These are phyloP conservation scores for Drosophila infuscata DNA, from an alignment of 2,888 invertebrate species.

Conservation along the genomic window DNA sequence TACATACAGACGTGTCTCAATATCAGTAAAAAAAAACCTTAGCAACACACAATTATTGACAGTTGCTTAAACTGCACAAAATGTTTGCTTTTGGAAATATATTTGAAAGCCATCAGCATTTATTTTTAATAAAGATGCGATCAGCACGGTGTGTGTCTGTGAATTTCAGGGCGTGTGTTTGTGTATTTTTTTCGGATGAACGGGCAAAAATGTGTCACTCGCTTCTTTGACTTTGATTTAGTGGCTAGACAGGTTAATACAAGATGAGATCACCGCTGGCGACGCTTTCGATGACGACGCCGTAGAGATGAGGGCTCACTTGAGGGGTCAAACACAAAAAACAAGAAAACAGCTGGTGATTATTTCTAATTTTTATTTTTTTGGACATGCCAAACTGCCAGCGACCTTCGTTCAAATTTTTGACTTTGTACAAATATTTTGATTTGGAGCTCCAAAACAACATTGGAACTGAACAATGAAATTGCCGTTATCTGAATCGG, in stretches of 20 bases:
- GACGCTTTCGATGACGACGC: slow-evolving; percentile 38
- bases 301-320: not conserved
- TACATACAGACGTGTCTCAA: slow-evolving; percentile 15
- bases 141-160: slow-evolving; percentile 51
- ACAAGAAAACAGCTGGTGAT: slow-evolving; percentile 31
- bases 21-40: slow-evolving; percentile 2
- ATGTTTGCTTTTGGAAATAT: slow-evolving; percentile 47
- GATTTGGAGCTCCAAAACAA: slow-evolving; percentile 35
- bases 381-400: slow-evolving; percentile 28
- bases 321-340: slow-evolving; percentile 20
- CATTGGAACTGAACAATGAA: slow-evolving; percentile 21
- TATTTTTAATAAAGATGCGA: slow-evolving; percentile 77
- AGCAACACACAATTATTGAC: not conserved
- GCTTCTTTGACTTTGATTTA: slow-evolving; percentile 78
- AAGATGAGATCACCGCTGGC: slow-evolving; percentile 71
- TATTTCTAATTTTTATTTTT: slow-evolving; percentile 4
- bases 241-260: slow-evolving; percentile 79
- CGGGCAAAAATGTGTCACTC: slow-evolving; percentile 72
- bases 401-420: slow-evolving; percentile 56
- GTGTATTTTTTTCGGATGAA: slow-evolving; percentile 42
- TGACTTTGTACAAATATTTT: slow-evolving; percentile 66
- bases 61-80: slow-evolving; percentile 42
- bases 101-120: slow-evolving; percentile 69
- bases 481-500: slow-evolving; percentile 34
- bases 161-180: slow-evolving; percentile 14